Percentiles rank a stretch among this genome's conserved stretches.
Evolutionary conservation across 2,888 invertebrate genomes (phyloP).

Genomic region (Ctena decussata): DNA sequence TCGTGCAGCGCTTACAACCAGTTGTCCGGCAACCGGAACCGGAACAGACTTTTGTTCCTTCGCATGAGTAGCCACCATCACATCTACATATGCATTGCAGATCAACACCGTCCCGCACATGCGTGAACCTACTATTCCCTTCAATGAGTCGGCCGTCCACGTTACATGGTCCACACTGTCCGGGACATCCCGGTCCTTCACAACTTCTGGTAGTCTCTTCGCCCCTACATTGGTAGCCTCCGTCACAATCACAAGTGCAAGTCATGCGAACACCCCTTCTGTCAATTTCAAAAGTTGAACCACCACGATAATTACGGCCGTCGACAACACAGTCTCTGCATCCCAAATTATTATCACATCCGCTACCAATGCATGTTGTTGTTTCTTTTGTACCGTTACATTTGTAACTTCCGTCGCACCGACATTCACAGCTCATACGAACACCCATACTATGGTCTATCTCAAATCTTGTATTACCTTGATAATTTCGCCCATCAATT

Average conservation of each 20-base stretch:
- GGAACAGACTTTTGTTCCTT: slow-evolving; percentile 69
- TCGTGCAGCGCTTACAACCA: slow-evolving; percentile 72
- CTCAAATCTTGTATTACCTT: slow-evolving; percentile 54
- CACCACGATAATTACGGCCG: neutral
- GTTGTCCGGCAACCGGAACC: slow-evolving; percentile 53
- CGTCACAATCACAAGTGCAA: slow-evolving; percentile 60
- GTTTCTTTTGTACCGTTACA: slow-evolving; percentile 46
- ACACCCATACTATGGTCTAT: slow-evolving; percentile 54
- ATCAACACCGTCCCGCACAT: slow-evolving; percentile 27
- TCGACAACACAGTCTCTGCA: slow-evolving; percentile 51
- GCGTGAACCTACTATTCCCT: slow-evolving; percentile 35
- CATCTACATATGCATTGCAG: slow-evolving; percentile 75
- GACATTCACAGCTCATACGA: slow-evolving; percentile 47
- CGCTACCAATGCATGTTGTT: slow-evolving; percentile 47
- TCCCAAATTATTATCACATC: slow-evolving; percentile 23
- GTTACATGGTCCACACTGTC: slow-evolving; percentile 24
- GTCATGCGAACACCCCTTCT: slow-evolving; percentile 27
- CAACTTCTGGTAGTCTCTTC: slow-evolving; percentile 41
- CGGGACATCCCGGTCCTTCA: slow-evolving; percentile 32
- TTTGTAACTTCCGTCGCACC: slow-evolving; percentile 71
- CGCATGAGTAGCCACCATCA: slow-evolving; percentile 76
- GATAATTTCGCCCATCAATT: slow-evolving; percentile 44
- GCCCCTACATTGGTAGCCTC: slow-evolving; percentile 43
- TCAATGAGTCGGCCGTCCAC: slow-evolving; percentile 28
- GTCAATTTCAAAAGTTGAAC: neutral